Evolutionary conservation across 2,888 invertebrate species (phyloP).

Genomic region (Pilophorus perplexus): DNA sequence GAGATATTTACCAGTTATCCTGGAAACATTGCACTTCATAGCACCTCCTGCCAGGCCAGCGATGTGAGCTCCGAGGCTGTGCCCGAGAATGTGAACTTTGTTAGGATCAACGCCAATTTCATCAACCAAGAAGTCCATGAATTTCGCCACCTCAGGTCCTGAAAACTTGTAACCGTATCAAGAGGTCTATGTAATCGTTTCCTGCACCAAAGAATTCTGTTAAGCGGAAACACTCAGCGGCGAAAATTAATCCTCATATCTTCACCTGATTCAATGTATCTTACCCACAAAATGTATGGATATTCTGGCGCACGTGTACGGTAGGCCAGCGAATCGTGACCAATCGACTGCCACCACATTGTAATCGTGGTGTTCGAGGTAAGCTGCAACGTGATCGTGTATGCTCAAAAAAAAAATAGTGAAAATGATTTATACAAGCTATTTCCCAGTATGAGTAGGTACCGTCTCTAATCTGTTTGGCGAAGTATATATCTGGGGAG

Average conservation of each 20-base stretch:
- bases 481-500: slow-evolving; percentile 39
- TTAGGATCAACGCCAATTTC: slow-evolving; percentile 35
- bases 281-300: slow-evolving; percentile 40
- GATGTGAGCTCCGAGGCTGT: slow-evolving; percentile 45
- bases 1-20: slow-evolving; percentile 42
- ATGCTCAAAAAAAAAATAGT: background rate
- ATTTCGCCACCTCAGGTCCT: slow-evolving; percentile 43
- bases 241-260: no score
- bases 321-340: slow-evolving; percentile 41
- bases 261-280: no score
- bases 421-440: background rate
- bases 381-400: slow-evolving; percentile 36
- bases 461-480: slow-evolving; percentile 41
- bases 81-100: slow-evolving; percentile 43
- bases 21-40: slow-evolving; percentile 39
- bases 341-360: slow-evolving; percentile 47
- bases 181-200: no score
- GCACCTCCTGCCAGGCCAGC: slow-evolving; percentile 44
- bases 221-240: no score
- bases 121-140: slow-evolving; percentile 41
- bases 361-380: slow-evolving; percentile 41
- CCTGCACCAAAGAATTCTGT: no score
- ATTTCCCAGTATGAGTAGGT: background rate
- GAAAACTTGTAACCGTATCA: no score
- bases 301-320: slow-evolving; percentile 41